phyloP scores from a whole-genome alignment of 2,113 vertebrate species.

The Coracopsis vasa region DNA sequence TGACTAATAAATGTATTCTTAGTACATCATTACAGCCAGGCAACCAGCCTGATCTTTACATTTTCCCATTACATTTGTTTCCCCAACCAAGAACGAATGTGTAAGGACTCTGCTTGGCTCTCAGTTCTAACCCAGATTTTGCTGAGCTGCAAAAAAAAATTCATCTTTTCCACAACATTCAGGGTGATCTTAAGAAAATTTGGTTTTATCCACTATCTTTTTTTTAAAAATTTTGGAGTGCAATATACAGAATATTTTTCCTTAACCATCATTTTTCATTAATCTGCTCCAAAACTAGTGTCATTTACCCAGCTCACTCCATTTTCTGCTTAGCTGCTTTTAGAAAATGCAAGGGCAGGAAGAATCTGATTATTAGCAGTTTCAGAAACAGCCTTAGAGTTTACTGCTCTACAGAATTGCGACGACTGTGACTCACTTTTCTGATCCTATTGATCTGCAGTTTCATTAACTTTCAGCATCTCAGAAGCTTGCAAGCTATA shows the following conservation, averaged over 20 bases:
- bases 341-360: neutral
- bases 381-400: neutral
- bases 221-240: neutral
- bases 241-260: neutral
- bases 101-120: neutral
- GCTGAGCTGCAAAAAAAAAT: neutral
- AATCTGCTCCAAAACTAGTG: neutral
- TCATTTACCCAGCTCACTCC: neutral
- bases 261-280: neutral
- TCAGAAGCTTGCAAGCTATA: neutral
- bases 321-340: neutral
- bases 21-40: neutral
- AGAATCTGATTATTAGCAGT: neutral
- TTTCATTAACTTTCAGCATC: conserved; percentile 11
- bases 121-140: neutral
- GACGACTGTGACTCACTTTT: neutral
- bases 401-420: neutral
- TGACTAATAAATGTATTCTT: neutral
- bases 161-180: neutral
- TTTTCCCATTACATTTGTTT: neutral
- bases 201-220: neutral
- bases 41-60: neutral
- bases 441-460: conserved; percentile 2
- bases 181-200: neutral
- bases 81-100: neutral